Base-by-base conservation (phyloP, 2,888 invertebrate genomes). In the Carcina quercana region DNA sequence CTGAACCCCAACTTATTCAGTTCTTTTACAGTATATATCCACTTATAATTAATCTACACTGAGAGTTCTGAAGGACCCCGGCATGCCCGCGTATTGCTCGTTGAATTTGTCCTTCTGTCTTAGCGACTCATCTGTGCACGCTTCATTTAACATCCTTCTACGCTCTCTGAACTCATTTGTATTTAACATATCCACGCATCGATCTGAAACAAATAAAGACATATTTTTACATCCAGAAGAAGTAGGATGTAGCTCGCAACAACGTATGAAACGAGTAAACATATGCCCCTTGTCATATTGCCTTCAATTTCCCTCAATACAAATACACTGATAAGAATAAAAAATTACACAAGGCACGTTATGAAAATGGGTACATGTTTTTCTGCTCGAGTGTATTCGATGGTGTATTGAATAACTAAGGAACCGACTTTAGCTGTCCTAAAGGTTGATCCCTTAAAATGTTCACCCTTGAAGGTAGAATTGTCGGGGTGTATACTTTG, bases 81-180 rank as follows among this genome's bases (percentile, higher is more conserved):
- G 54, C 45, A 57, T 47, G 4, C 55, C 56, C 28, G 53, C 26
- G 19, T 47, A 50, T 8, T 55, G 43, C 5, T 69, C 63, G 8
- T 53, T 62, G 22, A 63, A 60, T 13, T 55, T 53, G 5, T 52
- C 43, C 1, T 34, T 28, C 4, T 44, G 48, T 42, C 73, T 53
- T 21, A 34, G 43, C 1, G 56, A 43, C 31, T 74, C 74, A 6
- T 63, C 47, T 0, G 67, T 65, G 1, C 46, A 50, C 0, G 59
- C 56, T n/a, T 50, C 34, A 13, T 43, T 47, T 49, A 67, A 53
- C 2, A 54, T 53, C n/a, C 45, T 38, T 2, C 59, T 38, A 15
- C 57, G 59, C 2, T 56, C 45, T 7, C 42, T 19, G 13, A 54
- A 49, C 3, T 61, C 50, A 7, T 59, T 42, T 2, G 59, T 53